A percentile compares a stretch with the other conserved stretches of the same genome.
phyloP scores from a whole-genome alignment of 2,797 vertebrate genomes.

The Pogonophryne albipinna region DNA sequence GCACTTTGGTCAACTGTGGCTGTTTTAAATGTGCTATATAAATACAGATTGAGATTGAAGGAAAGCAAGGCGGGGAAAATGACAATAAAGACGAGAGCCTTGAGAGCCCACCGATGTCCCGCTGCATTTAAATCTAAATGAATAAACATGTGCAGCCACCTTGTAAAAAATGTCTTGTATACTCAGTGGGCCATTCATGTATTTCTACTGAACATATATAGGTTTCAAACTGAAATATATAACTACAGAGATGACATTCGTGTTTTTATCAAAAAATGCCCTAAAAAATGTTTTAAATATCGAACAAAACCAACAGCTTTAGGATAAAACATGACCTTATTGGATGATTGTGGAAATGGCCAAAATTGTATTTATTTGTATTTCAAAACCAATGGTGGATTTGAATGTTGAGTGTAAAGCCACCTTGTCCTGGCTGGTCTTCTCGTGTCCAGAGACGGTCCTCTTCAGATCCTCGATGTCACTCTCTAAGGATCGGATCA shows the following conservation, averaged over 20 bases:
- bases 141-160: too few relatives aligned
- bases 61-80: too few relatives aligned
- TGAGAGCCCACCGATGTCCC: too few relatives aligned
- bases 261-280: background rate
- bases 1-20: too few relatives aligned
- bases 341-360: background rate
- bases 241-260: background rate
- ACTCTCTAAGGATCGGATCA: slow-evolving; percentile 90
- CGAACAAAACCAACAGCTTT: background rate
- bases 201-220: background rate
- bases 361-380: background rate
- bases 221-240: background rate
- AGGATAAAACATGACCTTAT: background rate
- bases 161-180: too few relatives aligned
- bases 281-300: background rate
- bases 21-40: too few relatives aligned
- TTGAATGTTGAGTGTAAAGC: background rate
- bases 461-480: slow-evolving; percentile 89
- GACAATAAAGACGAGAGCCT: too few relatives aligned
- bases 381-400: too few relatives aligned
- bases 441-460: slow-evolving; percentile 88
- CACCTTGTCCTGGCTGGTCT: slow-evolving; percentile 92
- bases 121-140: too few relatives aligned
- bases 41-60: too few relatives aligned
- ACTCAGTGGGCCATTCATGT: background rate